Conservation (phyloP, 2,888 invertebrate genomes). For the Dryocosmus kuriphilus region DNA sequence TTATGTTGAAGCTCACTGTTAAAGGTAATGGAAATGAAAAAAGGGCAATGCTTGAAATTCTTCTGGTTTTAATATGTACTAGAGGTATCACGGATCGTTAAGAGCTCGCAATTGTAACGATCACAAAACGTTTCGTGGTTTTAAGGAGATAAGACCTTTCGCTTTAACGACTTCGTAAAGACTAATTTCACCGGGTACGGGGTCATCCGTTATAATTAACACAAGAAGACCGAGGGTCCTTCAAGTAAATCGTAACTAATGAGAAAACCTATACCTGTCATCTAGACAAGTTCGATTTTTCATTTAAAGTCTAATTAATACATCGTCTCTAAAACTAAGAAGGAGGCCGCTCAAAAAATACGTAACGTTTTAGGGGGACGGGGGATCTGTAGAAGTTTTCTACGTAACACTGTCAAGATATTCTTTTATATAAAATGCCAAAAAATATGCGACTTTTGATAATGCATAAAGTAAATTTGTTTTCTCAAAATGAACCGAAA, state of each 20-base stretch:
- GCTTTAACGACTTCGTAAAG: constrained; percentile 65
- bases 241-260: constrained; percentile 53
- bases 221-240: constrained; percentile 13
- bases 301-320: neutral
- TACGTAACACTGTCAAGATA: no score
- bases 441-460: no score
- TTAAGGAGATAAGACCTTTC: constrained; percentile 59
- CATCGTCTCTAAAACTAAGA: no score
- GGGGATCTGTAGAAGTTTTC: no score
- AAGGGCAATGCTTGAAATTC: constrained; percentile 44
- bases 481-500: no score
- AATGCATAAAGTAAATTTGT: no score
- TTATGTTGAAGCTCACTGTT: neutral
- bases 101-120: constrained; percentile 58
- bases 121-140: constrained; percentile 63
- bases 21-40: constrained; percentile 21
- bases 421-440: no score
- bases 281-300: constrained; percentile 36
- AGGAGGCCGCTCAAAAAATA: no score
- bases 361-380: no score
- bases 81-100: constrained; percentile 51
- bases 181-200: constrained; percentile 57
- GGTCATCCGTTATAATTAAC: constrained; percentile 58
- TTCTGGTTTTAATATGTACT: constrained; percentile 60
- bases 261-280: constrained; percentile 45